Percentiles rank a stretch among this genome's conserved stretches.
phyloP scores from a whole-genome alignment of 2,888 invertebrate species.

The Lithophane semibrunnea region DNA sequence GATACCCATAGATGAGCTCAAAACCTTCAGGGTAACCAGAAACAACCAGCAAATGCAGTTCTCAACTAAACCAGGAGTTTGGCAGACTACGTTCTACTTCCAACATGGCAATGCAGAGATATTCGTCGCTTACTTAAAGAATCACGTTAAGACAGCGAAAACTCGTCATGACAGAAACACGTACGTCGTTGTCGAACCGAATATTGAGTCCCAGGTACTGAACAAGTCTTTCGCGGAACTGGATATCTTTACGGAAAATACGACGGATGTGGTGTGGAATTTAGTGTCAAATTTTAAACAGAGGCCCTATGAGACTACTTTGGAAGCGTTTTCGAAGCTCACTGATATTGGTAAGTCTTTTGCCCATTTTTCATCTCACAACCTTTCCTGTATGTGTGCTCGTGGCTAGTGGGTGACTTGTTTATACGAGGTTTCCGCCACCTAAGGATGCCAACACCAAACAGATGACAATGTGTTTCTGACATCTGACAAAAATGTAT shows the following conservation, averaged over 20 bases:
- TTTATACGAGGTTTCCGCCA: too few species aligned
- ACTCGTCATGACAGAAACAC: conserved; percentile 92
- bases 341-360: conserved; percentile 92
- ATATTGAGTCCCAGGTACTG: conserved; percentile 92
- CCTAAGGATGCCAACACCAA: too few species aligned
- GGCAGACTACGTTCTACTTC: conserved; percentile 95
- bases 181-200: conserved; percentile 92
- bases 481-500: neutral
- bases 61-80: conserved; percentile 88
- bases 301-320: conserved; percentile 95
- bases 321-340: conserved; percentile 96
- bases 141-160: conserved; percentile 92
- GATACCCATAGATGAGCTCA: conserved; percentile 83
- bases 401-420: neutral
- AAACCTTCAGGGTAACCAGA: conserved; percentile 83
- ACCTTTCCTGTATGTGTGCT: neutral
- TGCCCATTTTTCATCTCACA: neutral
- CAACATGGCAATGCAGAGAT: conserved; percentile 96
- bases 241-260: conserved; percentile 94
- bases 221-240: conserved; percentile 97
- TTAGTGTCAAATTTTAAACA: conserved; percentile 87
- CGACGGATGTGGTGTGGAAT: conserved; percentile 92
- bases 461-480: neutral
- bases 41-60: conserved; percentile 87
- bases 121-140: conserved; percentile 92